Evolutionary conservation across 1,140 invertebrate genomes (phyloP), one percentile per base, ranked within the genome.

Genomic region (Lepidotrigona ventralis): DNA sequence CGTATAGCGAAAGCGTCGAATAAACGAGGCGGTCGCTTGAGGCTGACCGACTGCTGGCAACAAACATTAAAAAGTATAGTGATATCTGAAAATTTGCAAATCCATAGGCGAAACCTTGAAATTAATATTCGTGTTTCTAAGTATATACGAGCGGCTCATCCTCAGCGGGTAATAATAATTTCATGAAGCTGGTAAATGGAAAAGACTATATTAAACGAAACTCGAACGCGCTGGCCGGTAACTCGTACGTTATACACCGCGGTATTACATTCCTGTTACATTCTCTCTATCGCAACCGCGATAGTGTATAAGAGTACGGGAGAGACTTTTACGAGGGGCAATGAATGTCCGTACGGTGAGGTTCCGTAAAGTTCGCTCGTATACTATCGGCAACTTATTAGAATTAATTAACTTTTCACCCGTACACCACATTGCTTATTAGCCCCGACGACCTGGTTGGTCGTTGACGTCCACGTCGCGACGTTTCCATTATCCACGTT

Each of bases 331-430:
- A 89, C 87, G 87, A 89, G 85, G 83, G 72, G 88, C 81, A 84
- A 89, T 86, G 72, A 88, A 88, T 85, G 79, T 87, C 87, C 29
- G 68, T 46, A 29, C 73, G 54, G n/a, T 26, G 64, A 69, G 54
- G 79, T 77, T 81, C 60, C 76, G 53, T 21, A 54, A 80, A 83
- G 58, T 64, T 84, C 60, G 81, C 23, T 73, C 74, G 71, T 88
- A 89, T 88, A 88, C 88, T 88, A 86, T 85, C 63, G 88, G 46
- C 70, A 90, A 90, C 76, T 90, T 91, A 91, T 90, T 91, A 86
- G 86, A 91, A 91, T 92, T 90, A 86, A 91, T 92, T 91, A 92
- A 92, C 90, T 91, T 91, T 88, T 92, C 86, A 90, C 85, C 87
- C 66, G 66, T 71, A 73, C 54, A 63, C 56, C 64, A 46, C 54